Percentiles rank a stretch among this genome's conserved stretches.
phyloP scores from a whole-genome alignment of 2,888 invertebrate genomes.

The Cephus pygmeus region DNA sequence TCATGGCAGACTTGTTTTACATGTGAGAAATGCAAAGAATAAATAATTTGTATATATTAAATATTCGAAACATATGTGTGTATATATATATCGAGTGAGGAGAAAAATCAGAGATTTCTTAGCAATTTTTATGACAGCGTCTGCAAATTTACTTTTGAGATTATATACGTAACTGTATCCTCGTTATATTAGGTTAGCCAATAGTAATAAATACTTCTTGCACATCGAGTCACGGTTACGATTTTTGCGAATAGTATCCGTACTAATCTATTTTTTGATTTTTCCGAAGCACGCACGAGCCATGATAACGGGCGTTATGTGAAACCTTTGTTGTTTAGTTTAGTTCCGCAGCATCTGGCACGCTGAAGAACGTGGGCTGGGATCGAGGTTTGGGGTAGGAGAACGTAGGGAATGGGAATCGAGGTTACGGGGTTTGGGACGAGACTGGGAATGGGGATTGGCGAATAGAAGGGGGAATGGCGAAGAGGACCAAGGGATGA shows the following conservation, averaged over 20 bases:
- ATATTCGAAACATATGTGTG: no score
- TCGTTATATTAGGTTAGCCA: neutral
- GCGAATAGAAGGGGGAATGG: conserved; percentile 9
- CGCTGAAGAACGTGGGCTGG: conserved; percentile 37
- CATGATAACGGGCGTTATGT: conserved; percentile 12
- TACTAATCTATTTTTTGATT: neutral
- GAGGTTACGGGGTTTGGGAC: conserved; percentile 1
- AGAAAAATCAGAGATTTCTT: neutral
- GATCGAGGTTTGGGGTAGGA: conserved; percentile 6
- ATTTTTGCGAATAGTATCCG: neutral
- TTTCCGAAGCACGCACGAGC: neutral
- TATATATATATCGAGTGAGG: neutral
- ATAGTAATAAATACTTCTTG: neutral
- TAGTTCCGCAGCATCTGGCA: conserved; percentile 49
- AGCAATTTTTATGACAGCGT: neutral
- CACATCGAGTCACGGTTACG: neutral
- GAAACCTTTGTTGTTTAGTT: conserved; percentile 40
- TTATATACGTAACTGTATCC: neutral
- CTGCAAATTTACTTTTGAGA: neutral
- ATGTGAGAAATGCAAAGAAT: neutral
- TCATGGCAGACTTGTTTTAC: neutral
- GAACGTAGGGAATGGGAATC: conserved; percentile 14
- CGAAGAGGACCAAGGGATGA: conserved; percentile 8
- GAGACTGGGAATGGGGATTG: neutral
- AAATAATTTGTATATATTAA: neutral